phyloP scores from a whole-genome alignment of 2,797 vertebrate species.

The Scarus forsteni region DNA sequence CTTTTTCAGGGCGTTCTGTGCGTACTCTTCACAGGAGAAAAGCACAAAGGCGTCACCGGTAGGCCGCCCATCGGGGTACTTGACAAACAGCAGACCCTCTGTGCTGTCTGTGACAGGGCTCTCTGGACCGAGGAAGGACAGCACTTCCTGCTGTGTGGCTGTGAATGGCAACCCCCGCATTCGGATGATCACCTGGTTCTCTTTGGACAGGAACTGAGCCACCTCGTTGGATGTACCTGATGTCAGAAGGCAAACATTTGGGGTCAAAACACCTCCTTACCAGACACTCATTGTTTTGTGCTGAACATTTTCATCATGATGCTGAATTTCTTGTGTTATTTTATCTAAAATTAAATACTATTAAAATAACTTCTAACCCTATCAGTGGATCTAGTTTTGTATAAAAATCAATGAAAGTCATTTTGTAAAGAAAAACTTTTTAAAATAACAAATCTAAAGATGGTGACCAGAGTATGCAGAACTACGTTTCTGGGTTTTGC shows the following conservation, averaged over 20 bases:
- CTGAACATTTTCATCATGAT: too few relatives aligned
- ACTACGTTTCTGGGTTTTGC: too few relatives aligned
- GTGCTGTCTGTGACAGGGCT: constrained; percentile 92
- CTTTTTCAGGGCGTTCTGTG: constrained; percentile 94
- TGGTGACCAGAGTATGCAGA: too few relatives aligned
- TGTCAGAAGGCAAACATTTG: constrained; percentile 8
- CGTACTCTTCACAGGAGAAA: constrained; percentile 96
- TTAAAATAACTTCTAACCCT: too few relatives aligned
- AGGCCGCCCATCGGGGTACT: constrained; percentile 95
- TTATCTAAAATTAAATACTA: too few relatives aligned
- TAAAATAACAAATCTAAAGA: too few relatives aligned
- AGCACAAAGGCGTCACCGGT: constrained; percentile 97
- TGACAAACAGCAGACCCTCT: constrained; percentile 96
- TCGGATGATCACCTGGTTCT: constrained; percentile 96
- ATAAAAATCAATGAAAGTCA: too few relatives aligned
- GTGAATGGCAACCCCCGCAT: constrained; percentile 95
- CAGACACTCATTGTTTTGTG: neutral
- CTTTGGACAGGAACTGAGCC: constrained; percentile 95
- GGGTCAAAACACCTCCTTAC: neutral
- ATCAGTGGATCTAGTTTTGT: too few relatives aligned
- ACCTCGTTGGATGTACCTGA: constrained; percentile 97
- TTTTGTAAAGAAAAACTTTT: too few relatives aligned
- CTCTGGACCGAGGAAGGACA: constrained; percentile 92
- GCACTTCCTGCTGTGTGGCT: constrained; percentile 90
- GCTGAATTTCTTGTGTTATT: neutral